phyloP scores from a whole-genome alignment of 2,888 invertebrate genomes.

The Leptinotarsa tumamoca region DNA sequence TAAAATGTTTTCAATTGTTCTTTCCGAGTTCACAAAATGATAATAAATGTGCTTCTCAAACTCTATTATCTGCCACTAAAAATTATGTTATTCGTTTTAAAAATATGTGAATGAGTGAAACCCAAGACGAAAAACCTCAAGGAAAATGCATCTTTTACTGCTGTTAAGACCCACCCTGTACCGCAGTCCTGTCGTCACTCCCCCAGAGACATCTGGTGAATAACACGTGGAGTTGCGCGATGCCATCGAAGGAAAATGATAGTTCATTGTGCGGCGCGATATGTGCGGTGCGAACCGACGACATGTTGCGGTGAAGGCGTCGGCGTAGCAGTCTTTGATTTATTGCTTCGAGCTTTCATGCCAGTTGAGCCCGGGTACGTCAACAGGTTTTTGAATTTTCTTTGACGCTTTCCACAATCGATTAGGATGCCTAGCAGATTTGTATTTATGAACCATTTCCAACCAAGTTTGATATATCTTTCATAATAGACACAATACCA shows the following conservation, averaged over 20 bases:
- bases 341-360: neutral
- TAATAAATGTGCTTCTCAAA: too few relatives aligned
- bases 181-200: conserved; percentile 1
- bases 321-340: conserved; percentile 13
- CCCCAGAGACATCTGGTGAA: conserved; percentile 35
- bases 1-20: too few relatives aligned
- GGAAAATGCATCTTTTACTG: neutral
- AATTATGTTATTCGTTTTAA: too few relatives aligned
- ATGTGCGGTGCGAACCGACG: conserved; percentile 19
- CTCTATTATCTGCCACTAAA: too few relatives aligned
- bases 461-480: neutral
- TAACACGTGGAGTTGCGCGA: conserved; percentile 21
- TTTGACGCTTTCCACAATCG: neutral
- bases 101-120: too few relatives aligned
- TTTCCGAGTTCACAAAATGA: too few relatives aligned
- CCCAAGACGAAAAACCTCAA: too few relatives aligned
- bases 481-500: neutral
- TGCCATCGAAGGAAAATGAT: conserved; percentile 15
- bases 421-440: neutral
- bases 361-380: conserved; percentile 14
- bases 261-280: conserved; percentile 11
- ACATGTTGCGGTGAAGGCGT: conserved; percentile 7
- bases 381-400: conserved; percentile 19
- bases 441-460: neutral
- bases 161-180: conserved; percentile 12